phyloP scores from a whole-genome alignment of 2,888 invertebrate species.

The Nezara viridula region DNA sequence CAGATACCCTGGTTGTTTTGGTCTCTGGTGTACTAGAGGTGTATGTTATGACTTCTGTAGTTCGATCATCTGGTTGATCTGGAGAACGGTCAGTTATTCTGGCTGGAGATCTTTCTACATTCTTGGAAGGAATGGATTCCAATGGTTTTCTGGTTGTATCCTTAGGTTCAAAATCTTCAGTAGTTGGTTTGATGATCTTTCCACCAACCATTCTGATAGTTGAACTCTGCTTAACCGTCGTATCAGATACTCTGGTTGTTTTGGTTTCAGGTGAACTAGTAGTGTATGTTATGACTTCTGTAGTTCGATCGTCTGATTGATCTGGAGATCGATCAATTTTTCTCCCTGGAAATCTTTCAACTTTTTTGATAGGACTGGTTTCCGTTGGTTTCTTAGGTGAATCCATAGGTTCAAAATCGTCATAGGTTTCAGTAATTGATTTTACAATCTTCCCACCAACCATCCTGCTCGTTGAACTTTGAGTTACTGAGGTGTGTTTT shows the following conservation, averaged over 20 bases:
- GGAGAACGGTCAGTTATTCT: constrained; percentile 4
- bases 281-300: constrained; percentile 26
- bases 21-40: constrained; percentile 20
- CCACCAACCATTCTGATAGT: constrained; percentile 63
- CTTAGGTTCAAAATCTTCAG: not conserved
- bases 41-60: not conserved
- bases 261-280: not conserved
- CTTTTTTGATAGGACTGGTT: not conserved
- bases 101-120: constrained; percentile 25
- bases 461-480: constrained; percentile 60
- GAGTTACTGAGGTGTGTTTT: not conserved
- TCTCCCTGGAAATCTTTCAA: not conserved
- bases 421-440: not conserved
- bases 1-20: not conserved
- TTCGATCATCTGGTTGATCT: not conserved
- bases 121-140: not conserved
- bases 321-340: no score
- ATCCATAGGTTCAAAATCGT: not conserved
- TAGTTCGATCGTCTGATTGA: not conserved
- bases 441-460: constrained; percentile 65
- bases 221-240: not conserved
- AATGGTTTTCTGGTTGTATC: not conserved
- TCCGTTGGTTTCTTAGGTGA: not conserved
- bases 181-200: constrained; percentile 62
- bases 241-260: not conserved